A percentile compares a stretch with the other conserved stretches of the same genome.
Conservation (phyloP, 2,888 invertebrate genomes). For the Ferdinandea cuprea region DNA sequence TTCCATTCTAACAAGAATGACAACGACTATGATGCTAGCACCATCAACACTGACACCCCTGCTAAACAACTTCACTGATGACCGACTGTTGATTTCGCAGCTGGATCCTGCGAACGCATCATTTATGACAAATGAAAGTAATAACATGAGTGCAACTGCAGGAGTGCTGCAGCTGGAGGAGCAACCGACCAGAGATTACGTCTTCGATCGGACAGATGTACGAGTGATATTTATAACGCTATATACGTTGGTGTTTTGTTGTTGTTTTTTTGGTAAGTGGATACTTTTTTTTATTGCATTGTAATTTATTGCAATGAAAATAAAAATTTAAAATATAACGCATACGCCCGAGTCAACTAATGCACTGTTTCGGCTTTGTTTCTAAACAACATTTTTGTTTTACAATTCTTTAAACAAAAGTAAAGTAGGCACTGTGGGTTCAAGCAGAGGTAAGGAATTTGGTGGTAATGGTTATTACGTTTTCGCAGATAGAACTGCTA, state of each 20-base stretch:
- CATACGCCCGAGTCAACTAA: too few species aligned
- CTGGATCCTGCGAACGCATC: constrained; percentile 48
- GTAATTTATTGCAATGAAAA: background rate
- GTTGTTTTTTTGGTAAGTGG: constrained; percentile 93
- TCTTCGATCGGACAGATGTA: constrained; percentile 90
- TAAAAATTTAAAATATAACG: background rate
- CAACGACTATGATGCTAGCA: constrained; percentile 20
- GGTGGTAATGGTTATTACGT: too few species aligned
- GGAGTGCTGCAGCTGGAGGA: constrained; percentile 37
- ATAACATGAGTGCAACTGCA: constrained; percentile 14
- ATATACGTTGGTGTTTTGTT: constrained; percentile 91
- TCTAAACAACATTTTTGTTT: too few species aligned
- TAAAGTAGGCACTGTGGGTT: too few species aligned
- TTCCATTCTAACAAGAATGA: constrained; percentile 32
- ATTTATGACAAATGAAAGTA: constrained; percentile 53
- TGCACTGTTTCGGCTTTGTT: too few species aligned
- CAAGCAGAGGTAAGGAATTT: too few species aligned
- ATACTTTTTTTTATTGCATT: background rate
- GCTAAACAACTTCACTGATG: constrained; percentile 48
- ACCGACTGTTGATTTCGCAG: constrained; percentile 45
- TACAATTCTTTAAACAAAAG: too few species aligned
- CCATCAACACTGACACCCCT: background rate
- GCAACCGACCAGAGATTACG: constrained; percentile 85
- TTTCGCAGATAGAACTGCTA: too few species aligned
- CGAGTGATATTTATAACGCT: constrained; percentile 89